phyloP scores from a whole-genome alignment of 2,888 invertebrate species.

The Cantharis flavilabris region DNA sequence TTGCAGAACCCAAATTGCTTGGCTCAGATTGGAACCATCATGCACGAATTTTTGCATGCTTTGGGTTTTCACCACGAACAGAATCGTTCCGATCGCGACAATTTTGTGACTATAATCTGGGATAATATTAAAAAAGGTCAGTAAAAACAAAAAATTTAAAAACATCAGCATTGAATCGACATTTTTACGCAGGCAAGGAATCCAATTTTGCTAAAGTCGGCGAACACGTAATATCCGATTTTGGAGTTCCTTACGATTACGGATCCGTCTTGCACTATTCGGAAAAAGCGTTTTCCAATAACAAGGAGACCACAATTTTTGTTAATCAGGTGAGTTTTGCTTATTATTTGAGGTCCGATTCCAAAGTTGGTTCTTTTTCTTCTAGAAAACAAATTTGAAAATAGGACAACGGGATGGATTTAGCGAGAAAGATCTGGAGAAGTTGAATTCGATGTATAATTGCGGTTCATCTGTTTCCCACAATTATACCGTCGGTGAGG shows the following conservation, averaged over 20 bases:
- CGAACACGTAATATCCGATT: slow-evolving; percentile 62
- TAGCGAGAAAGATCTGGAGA: slow-evolving; percentile 71
- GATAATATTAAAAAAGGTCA: slow-evolving; percentile 69
- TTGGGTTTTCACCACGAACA: slow-evolving; percentile 83
- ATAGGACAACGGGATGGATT: slow-evolving; percentile 78
- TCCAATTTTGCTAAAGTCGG: slow-evolving; percentile 74
- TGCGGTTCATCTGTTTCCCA: slow-evolving; percentile 51
- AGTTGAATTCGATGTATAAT: slow-evolving; percentile 77
- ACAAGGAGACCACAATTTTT: slow-evolving; percentile 72
- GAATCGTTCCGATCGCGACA: slow-evolving; percentile 76
- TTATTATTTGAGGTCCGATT: neutral
- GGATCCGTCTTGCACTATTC: slow-evolving; percentile 86
- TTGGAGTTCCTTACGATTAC: slow-evolving; percentile 76
- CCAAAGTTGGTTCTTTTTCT: neutral
- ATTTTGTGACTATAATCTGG: slow-evolving; percentile 68
- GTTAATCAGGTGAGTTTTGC: slow-evolving; percentile 61
- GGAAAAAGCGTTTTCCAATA: slow-evolving; percentile 73
- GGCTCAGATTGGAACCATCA: slow-evolving; percentile 71
- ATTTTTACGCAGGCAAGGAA: slow-evolving; percentile 59
- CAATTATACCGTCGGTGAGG: neutral
- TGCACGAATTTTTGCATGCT: slow-evolving; percentile 82
- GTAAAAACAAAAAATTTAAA: slow-evolving; percentile 8
- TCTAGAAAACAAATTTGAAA: slow-evolving; percentile 46
- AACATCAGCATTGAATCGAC: neutral
- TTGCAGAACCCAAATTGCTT: slow-evolving; percentile 77